Conservation (phyloP, 2,113 vertebrate species). For the Prunella himalayana region DNA sequence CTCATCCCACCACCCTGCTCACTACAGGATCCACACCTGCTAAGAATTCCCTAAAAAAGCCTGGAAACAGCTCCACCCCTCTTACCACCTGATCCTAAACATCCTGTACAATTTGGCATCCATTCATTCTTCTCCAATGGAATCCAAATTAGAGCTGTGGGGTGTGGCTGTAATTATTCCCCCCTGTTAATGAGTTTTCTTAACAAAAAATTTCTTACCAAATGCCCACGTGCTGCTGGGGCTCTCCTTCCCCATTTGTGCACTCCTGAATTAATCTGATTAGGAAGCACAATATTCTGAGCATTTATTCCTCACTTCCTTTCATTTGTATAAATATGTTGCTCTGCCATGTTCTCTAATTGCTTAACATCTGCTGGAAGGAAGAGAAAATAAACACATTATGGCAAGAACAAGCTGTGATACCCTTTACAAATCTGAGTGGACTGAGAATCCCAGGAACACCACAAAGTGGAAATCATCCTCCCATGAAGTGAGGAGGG, state of each 20-base stretch:
- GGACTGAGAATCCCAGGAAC: not conserved
- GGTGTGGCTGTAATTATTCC: not conserved
- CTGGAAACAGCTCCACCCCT: not conserved
- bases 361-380: slow-evolving; percentile 55
- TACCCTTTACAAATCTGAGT: not conserved
- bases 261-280: not conserved
- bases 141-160: fast-evolving
- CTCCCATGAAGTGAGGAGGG: not conserved
- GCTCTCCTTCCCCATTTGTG: not conserved
- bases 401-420: slow-evolving; percentile 44
- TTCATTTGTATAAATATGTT: slow-evolving; percentile 58
- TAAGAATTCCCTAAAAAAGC: not conserved
- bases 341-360: slow-evolving; percentile 59
- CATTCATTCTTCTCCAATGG: not conserved
- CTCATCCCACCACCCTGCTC: not conserved
- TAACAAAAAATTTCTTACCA: not conserved
- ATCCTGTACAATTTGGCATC: not conserved
- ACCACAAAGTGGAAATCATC: not conserved
- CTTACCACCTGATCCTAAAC: not conserved
- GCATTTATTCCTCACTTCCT: slow-evolving; percentile 45
- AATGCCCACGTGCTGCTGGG: not conserved
- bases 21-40: not conserved
- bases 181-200: not conserved
- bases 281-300: slow-evolving; percentile 19
- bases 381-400: slow-evolving; percentile 60